Evolutionary conservation across 2,113 vertebrate genomes (phyloP), one percentile per base, ranked within the genome.

Genomic region (Pan paniscus): DNA sequence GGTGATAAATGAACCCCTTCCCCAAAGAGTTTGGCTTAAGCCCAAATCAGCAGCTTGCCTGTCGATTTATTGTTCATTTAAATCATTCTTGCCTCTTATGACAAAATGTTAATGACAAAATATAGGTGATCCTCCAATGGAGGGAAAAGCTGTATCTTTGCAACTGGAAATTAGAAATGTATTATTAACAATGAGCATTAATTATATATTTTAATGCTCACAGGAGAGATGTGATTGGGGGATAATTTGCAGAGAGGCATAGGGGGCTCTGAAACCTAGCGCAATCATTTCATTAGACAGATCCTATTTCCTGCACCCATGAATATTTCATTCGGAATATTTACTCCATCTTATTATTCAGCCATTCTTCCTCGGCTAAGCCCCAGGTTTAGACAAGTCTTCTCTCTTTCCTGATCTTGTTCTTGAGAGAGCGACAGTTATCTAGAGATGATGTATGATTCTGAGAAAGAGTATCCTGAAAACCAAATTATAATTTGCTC

Each of bases 131-230:
- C 25, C 67, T 94, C 93, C n/a, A 96, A 94, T 97, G 97, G 93
- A 70, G 89, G 84, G 79, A 75, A 96, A 97, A 75, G 59, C 93
- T 95, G n/a, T 52, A 96, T 97, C 98, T 98, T 98, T 96, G 64
- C 96, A 96, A 73, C 95, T 98, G 97, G 92, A 98, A 98, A 98
- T 99, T 98, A 98, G 96, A 98, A 98, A 98, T 98, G 50, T 96
- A 99, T 99, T 98, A 99, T 99, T 99, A 97, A 99, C 98, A 52
- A 92, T 67, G 67, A 95, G 96, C 97, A 98, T 99, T 98, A 98
- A 98, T 98, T 98, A 98, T 98, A 98, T 94, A 98, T 98, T 98
- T 98, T 96, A 93, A 95, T 96, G 95, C 91, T 98, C 97, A 80
- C 90, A 97, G 93, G 94, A 94, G 94, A 96, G 93, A 97, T 73